These are phyloP conservation scores for Cistogaster globosa DNA, from an alignment of 2,888 invertebrate species.

Conservation along the genomic window DNA sequence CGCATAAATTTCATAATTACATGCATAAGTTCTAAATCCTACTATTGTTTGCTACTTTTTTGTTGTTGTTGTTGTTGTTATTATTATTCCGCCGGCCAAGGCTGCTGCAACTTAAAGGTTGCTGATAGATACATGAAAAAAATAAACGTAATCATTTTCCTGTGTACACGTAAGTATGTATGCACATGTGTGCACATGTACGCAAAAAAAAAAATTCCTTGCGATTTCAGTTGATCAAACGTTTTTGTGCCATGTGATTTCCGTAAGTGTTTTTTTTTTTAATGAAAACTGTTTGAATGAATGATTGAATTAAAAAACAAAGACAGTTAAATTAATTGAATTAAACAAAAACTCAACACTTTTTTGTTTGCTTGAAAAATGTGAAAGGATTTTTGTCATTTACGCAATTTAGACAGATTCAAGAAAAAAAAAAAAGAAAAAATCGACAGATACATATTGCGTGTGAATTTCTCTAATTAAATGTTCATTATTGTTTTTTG, in stretches of 20 bases:
- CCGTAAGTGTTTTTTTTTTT: constrained; percentile 40
- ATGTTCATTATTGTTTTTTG: too few relatives aligned
- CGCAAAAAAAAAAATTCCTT: constrained; percentile 37
- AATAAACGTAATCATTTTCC: neutral
- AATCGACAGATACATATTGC: too few relatives aligned
- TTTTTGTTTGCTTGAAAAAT: neutral
- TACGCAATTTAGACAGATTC: neutral
- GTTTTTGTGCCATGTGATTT: constrained; percentile 57
- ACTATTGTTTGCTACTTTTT: constrained; percentile 32
- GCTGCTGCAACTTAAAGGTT: constrained; percentile 49
- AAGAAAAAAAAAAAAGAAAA: too few relatives aligned
- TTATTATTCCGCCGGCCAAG: constrained; percentile 41
- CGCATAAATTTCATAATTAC: constrained; percentile 80
- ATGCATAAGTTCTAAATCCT: constrained; percentile 71
- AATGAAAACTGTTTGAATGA: constrained; percentile 12
- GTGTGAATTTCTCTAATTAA: too few relatives aligned
- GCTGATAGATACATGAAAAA: constrained; percentile 22
- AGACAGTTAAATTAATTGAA: constrained; percentile 41
- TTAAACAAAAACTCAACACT: constrained; percentile 32
- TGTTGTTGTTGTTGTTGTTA: constrained; percentile 13
- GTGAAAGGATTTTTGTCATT: constrained; percentile 35
- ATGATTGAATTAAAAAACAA: constrained; percentile 28
- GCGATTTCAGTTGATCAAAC: constrained; percentile 55
- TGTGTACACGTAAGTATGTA: neutral
- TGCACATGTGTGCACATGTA: too few relatives aligned